Base-by-base conservation (phyloP, 2,888 invertebrate genomes). In the Meteorus cinctellus region DNA sequence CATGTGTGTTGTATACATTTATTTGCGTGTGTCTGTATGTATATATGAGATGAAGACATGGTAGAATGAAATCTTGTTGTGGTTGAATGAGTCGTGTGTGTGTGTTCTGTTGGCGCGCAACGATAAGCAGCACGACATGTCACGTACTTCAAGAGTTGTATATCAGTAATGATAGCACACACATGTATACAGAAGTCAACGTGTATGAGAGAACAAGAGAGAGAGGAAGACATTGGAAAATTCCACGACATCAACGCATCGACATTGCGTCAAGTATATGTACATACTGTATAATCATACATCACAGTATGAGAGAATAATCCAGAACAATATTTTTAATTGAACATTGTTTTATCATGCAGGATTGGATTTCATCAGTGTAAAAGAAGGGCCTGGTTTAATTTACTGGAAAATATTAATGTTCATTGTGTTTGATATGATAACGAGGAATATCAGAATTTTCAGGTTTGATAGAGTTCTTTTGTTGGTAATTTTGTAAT, bases 201-300 rank as follows among this genome's bases (percentile, higher is more conserved):
- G 68, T 41, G 41, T 41, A 12, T 41, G 19, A 24, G 8, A 19
- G 19, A 19, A 6, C 19, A n/a, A 48, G n/a, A 48, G n/a, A 48
- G 4, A 48, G n/a, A 48, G 48, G 62, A 55, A 68, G 67, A 29
- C 69, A 62, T 51, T 74, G 74, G 74, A 74, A 74, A 74, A 74
- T 74, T 74, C 74, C 74, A 69, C 51, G 45, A 55, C 73, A 31
- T 72, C 59, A 51, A 34, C 36, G 19, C 59, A 55, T 48, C 24
- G 31, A 41, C 66, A 68, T 68, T 29, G 45, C 48, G 48, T 48
- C 45, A 45, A 68, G 29, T 68, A 68, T 65, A 36, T 65, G 34
- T 63, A 34, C 34, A 19, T 36, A 66, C 36, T 19, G 16, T n/a
- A 41, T 10, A 36, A n/a, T 24, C 19, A 41, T 41, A 66, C 41